These are phyloP conservation scores for Salmo trutta DNA, from an alignment of 2,797 vertebrate species.

Conservation along the genomic window DNA sequence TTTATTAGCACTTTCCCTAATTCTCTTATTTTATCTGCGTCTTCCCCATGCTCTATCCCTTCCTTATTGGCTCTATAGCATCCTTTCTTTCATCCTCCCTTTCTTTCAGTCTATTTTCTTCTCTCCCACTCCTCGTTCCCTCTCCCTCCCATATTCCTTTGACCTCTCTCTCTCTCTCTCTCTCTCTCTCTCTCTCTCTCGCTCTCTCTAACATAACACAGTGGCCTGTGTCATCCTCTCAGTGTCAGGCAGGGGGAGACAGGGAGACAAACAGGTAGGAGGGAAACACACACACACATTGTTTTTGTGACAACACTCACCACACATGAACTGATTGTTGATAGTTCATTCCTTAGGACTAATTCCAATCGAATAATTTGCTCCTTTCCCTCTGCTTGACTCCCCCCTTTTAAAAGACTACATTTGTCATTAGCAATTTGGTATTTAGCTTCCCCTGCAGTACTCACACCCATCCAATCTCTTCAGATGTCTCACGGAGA, in stretches of 20 bases:
- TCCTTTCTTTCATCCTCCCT: neutral
- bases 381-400: neutral
- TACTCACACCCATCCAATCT: neutral
- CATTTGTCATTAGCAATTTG: neutral
- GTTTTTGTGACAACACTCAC: too few relatives aligned
- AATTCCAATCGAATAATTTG: neutral
- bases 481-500: neutral
- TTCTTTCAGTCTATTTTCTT: neutral
- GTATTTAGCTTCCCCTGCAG: neutral
- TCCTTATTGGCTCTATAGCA: neutral
- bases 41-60: too few relatives aligned
- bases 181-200: neutral
- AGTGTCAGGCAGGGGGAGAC: conserved; percentile 10
- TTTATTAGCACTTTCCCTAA: neutral
- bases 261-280: neutral
- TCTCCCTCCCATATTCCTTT: neutral
- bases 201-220: neutral
- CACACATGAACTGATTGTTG: neutral
- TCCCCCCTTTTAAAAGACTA: too few relatives aligned
- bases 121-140: neutral
- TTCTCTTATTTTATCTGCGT: conserved; percentile 1
- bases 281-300: neutral
- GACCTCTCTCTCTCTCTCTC: too few relatives aligned
- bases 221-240: neutral
- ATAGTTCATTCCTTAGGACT: neutral